A percentile compares a stretch with the other conserved stretches of the same genome.
Conservation (phyloP, 1,140 invertebrate species). For the Polypedilum pembai region DNA sequence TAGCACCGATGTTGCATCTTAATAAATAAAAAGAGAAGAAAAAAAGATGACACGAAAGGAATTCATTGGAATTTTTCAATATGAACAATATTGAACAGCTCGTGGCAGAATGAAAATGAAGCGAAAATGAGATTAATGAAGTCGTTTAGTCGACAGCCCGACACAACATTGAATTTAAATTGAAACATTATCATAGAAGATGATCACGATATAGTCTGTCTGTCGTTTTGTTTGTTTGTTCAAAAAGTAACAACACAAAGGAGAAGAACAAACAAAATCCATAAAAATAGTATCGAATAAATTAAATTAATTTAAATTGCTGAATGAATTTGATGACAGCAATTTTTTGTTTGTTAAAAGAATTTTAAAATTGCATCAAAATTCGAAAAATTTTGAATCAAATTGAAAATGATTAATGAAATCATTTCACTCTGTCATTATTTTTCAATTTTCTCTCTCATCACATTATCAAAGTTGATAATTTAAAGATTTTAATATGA, state of each 20-base stretch:
- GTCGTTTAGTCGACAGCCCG: conserved; percentile 12
- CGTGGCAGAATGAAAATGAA: neutral
- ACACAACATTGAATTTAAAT: conserved; percentile 28
- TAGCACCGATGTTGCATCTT: conserved; percentile 23
- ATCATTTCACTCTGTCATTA: neutral
- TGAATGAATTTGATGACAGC: no score
- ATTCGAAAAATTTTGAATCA: neutral
- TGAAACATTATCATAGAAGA: conserved; percentile 15
- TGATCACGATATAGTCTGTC: neutral
- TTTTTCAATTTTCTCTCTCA: neutral
- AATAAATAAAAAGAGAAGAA: neutral
- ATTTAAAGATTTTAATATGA: no score
- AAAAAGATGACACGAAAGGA: neutral
- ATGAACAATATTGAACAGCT: neutral
- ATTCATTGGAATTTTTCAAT: neutral
- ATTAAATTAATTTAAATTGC: neutral
- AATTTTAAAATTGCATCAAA: no score
- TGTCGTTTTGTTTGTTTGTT: neutral
- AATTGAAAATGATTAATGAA: neutral
- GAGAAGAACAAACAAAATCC: neutral
- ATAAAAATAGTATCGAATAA: neutral
- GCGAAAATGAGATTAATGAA: conserved; percentile 24
- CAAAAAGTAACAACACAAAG: neutral
- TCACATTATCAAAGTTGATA: no score
- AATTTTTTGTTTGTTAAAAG: no score